A percentile compares a stretch with the other conserved stretches of the same genome.
Evolutionary conservation across 2,888 invertebrate species (phyloP).

Genomic region (Drosophila anomalata): DNA sequence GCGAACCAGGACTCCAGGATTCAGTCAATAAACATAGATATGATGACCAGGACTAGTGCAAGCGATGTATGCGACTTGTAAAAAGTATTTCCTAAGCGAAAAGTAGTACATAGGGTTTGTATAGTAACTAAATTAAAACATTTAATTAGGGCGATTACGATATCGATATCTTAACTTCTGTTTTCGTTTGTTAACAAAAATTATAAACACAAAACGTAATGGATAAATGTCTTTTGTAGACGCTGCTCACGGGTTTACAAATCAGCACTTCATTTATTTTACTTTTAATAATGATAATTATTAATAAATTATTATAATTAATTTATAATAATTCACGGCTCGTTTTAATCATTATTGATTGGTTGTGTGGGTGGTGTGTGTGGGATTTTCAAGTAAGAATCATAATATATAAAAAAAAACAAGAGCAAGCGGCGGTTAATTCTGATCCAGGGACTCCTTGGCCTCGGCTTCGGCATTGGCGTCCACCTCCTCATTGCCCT

Average conservation of each 20-base stretch:
- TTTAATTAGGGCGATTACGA: conserved; percentile 54
- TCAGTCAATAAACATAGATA: conserved; percentile 19
- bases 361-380: background rate
- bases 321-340: conserved; percentile 74
- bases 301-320: conserved; percentile 80
- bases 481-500: conserved; percentile 17
- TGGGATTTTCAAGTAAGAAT: conserved; percentile 40
- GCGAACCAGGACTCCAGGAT: background rate
- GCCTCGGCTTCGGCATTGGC: conserved; percentile 62
- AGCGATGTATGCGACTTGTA: conserved; percentile 59
- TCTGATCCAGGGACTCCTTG: conserved; percentile 55
- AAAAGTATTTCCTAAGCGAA: conserved; percentile 71
- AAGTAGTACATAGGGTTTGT: conserved; percentile 46
- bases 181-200: conserved; percentile 44
- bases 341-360: conserved; percentile 58
- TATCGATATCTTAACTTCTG: conserved; percentile 33
- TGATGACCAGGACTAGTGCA: conserved; percentile 55
- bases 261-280: conserved; percentile 76
- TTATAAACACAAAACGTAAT: conserved; percentile 42
- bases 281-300: conserved; percentile 71
- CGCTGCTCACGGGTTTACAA: conserved; percentile 62
- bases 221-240: conserved; percentile 62
- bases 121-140: conserved; percentile 55
- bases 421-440: conserved; percentile 41
- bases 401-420: conserved; percentile 45